Conservation (phyloP, 1,140 invertebrate genomes). For the Zophobas morio region DNA sequence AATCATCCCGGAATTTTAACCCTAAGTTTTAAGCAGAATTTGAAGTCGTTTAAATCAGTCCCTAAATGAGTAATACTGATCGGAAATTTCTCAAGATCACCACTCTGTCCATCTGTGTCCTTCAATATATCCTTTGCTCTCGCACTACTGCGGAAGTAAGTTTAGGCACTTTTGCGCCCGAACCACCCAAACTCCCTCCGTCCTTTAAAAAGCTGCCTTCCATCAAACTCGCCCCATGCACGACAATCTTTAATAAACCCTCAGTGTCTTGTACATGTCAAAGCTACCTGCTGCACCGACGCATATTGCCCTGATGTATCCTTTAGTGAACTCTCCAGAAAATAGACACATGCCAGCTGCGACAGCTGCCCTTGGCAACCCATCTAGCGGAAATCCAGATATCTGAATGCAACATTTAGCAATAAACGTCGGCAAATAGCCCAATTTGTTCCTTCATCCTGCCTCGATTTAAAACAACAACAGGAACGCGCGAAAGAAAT, state of each 20-base stretch:
- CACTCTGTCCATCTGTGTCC: too few species aligned
- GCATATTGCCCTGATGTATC: conserved; percentile 37
- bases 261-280: conserved; percentile 25
- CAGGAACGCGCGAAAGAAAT: background rate
- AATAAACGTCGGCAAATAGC: conserved; percentile 4
- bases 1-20: too few species aligned
- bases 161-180: too few species aligned
- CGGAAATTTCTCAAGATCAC: too few species aligned
- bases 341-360: conserved; percentile 41
- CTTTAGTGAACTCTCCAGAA: conserved; percentile 2
- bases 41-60: too few species aligned
- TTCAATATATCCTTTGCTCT: too few species aligned
- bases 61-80: too few species aligned
- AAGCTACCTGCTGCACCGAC: conserved; percentile 32
- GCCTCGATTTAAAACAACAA: background rate
- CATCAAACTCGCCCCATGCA: too few species aligned
- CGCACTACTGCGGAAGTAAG: too few species aligned
- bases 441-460: conserved; percentile 11
- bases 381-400: background rate
- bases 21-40: too few species aligned
- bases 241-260: conserved; percentile 8
- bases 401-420: conserved; percentile 26
- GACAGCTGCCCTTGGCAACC: conserved; percentile 43
- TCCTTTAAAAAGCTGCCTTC: too few species aligned
- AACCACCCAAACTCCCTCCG: too few species aligned